Conservation (phyloP, 2,113 vertebrate species). For the Brachionichthys hirsutus region DNA sequence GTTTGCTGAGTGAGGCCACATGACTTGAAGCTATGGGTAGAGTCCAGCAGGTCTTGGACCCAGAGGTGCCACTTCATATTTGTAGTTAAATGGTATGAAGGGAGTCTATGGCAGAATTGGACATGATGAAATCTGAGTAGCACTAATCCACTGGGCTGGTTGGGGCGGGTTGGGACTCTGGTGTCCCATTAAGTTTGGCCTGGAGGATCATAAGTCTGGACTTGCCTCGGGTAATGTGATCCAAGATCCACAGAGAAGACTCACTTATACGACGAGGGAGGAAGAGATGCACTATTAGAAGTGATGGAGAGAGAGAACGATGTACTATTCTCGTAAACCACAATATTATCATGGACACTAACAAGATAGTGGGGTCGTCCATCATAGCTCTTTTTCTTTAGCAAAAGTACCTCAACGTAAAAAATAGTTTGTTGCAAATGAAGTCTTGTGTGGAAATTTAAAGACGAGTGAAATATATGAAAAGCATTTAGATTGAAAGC, state of each 20-base stretch:
- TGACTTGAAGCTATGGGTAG: slow-evolving; percentile 69
- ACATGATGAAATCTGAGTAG: slow-evolving; percentile 68
- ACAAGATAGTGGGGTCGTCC: too few species aligned
- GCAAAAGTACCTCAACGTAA: too few species aligned
- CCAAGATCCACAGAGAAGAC: slow-evolving; percentile 46
- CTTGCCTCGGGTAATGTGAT: slow-evolving; percentile 62
- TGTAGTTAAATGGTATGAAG: slow-evolving; percentile 64
- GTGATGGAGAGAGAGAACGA: slow-evolving; percentile 16
- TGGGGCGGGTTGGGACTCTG: slow-evolving; percentile 74
- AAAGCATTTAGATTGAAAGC: too few species aligned
- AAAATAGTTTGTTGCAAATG: too few species aligned
- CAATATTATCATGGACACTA: too few species aligned
- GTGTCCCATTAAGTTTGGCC: slow-evolving; percentile 77
- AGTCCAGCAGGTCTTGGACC: slow-evolving; percentile 75
- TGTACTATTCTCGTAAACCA: too few species aligned
- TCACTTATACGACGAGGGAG: slow-evolving; percentile 29
- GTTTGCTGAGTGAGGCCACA: slow-evolving; percentile 52
- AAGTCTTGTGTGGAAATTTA: too few species aligned
- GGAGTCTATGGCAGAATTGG: slow-evolving; percentile 41
- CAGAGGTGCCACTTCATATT: slow-evolving; percentile 74
- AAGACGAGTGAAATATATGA: too few species aligned
- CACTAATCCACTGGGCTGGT: slow-evolving; percentile 76
- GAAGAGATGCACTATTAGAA: slow-evolving; percentile 44
- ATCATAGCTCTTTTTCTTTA: too few species aligned
- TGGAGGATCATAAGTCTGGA: slow-evolving; percentile 77